Evolutionary conservation across 2,888 invertebrate genomes (phyloP).

Genomic region (Aporophyla nigra): DNA sequence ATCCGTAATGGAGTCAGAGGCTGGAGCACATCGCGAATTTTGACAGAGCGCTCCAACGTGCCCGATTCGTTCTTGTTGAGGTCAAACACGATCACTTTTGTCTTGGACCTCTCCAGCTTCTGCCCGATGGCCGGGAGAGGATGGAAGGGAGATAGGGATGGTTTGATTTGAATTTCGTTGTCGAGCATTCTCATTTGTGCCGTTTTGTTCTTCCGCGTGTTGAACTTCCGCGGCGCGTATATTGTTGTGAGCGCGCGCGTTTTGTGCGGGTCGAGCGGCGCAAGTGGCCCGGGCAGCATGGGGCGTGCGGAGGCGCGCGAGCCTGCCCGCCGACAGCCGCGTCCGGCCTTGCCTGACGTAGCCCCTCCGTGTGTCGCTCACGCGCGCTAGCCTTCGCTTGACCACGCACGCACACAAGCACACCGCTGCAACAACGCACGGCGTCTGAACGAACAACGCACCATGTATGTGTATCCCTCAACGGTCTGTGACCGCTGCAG

Average conservation of each 20-base stretch:
- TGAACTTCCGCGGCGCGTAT: slow-evolving; percentile 87
- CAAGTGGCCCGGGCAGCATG: slow-evolving; percentile 86
- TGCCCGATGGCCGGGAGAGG: slow-evolving; percentile 89
- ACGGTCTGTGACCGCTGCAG: slow-evolving; percentile 2
- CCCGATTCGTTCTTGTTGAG: slow-evolving; percentile 75
- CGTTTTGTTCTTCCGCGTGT: slow-evolving; percentile 83
- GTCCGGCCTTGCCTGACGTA: slow-evolving; percentile 80
- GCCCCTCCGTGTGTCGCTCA: slow-evolving; percentile 70
- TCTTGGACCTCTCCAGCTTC: slow-evolving; percentile 79
- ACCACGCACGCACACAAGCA: slow-evolving; percentile 52
- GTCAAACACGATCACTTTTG: slow-evolving; percentile 86
- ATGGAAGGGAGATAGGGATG: slow-evolving; percentile 85
- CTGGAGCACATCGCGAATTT: slow-evolving; percentile 83
- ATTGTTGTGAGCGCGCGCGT: slow-evolving; percentile 87
- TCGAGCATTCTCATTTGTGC: slow-evolving; percentile 87
- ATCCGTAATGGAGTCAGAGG: slow-evolving; percentile 84
- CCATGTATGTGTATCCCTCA: slow-evolving; percentile 23
- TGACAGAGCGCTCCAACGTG: slow-evolving; percentile 70
- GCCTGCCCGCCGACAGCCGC: slow-evolving; percentile 83
- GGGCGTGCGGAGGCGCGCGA: slow-evolving; percentile 79
- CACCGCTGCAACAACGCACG: slow-evolving; percentile 47
- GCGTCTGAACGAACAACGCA: slow-evolving; percentile 11
- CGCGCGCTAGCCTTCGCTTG: slow-evolving; percentile 53
- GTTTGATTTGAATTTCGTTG: slow-evolving; percentile 82
- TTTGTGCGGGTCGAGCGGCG: slow-evolving; percentile 83